Evolutionary conservation across 1,140 invertebrate genomes (phyloP), one percentile per base, ranked within the genome.

Genomic region (Caenorhabditis remanei): DNA sequence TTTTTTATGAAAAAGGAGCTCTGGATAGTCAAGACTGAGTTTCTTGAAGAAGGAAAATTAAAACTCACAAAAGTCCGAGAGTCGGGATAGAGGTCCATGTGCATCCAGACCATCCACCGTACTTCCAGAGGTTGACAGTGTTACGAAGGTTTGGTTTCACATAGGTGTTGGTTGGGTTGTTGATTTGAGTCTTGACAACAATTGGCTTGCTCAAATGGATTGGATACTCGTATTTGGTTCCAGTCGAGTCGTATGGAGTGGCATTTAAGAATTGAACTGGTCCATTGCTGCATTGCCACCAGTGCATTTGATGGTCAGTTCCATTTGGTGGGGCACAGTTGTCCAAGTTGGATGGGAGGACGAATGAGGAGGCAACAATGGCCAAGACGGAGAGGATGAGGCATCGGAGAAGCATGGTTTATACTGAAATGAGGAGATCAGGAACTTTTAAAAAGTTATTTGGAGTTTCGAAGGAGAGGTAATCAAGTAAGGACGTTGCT

Each of bases 191-290:
- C 32, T 84, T 84, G 41, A 84, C 83, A 48, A 84, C 83, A 61
- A 84, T 84, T 84, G 83, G 83, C 19, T 84, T 58, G 16, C 55
- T 61, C 55, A 84, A 43, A 61, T 84, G 83, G 50, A 84, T 84
- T 65, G 83, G 83, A 41, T 84, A 84, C 55, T 84, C 83, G 46
- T 84, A 84, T 21, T 84, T 58, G 21, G 32, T 84, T 58, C 83
- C 83, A 46, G 83, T 84, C 7, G 55, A 63, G 83, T 84, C 83
- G 19, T 58, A 84, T 55, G 83, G 83, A 61, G 83, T 84, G 16
- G 83, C 83, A 84, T 84, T 84, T 40, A 61, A 84, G 43, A 84
- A 84, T 61, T 58, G 55, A 43, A 63, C 55, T 61, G 83, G 58
- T 61, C 55, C 83, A 58, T 5, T 32, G n/a, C 6, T 21, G 55